Evolutionary conservation across 2,888 invertebrate genomes (phyloP), one percentile per base, ranked within the genome.

Genomic region (Alentia gelatinosa): DNA sequence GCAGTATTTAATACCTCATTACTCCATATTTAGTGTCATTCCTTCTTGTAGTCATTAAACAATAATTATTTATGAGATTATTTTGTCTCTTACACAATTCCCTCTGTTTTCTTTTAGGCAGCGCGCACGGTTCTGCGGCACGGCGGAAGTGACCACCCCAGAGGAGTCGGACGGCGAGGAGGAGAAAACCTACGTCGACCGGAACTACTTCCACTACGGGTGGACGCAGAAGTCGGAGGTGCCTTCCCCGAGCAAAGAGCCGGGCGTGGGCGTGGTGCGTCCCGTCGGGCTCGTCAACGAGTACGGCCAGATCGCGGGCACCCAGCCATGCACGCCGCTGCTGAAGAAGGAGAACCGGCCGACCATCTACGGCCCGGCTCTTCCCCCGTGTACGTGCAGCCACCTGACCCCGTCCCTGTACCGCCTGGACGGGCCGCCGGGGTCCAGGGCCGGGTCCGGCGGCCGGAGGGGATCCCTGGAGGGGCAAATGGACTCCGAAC

Each of bases 341-440:
- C 40, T 90, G 47, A 90, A 90, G 47, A 90, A 90, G 39, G 37
- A 47, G 37, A 68, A 74, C 74, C 39, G 47, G n/a, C 68, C 68
- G 26, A 90, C 90, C 83, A 90, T 90, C 74, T 90, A 90, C 56
- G 90, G 90, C 30, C 90, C 68, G 26, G 90, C 90, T 9, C 47
- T 90, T 47, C 90, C 74, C 19, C 90, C 74, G 30, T 90, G 90
- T 50, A 90, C 90, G 30, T 90, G 90, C 50, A 39, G 40, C 30
- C 90, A 90, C 83, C 39, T 89, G 35, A 50, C 56, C 12, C 89
- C 89, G 23, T 74, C 90, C 37, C 40, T 74, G 33, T 68, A 47
- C 75, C 75, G 90, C 39, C 63, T 89, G n/a, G 56, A 50, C 23
- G 39, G 89, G n/a, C 4, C 30, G 7, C 47, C 19, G n/a, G 19